A percentile compares a stretch with the other conserved stretches of the same genome.
These are phyloP conservation scores for Antrozous pallidus DNA, from an alignment of 2,797 vertebrate genomes.

Conservation along the genomic window DNA sequence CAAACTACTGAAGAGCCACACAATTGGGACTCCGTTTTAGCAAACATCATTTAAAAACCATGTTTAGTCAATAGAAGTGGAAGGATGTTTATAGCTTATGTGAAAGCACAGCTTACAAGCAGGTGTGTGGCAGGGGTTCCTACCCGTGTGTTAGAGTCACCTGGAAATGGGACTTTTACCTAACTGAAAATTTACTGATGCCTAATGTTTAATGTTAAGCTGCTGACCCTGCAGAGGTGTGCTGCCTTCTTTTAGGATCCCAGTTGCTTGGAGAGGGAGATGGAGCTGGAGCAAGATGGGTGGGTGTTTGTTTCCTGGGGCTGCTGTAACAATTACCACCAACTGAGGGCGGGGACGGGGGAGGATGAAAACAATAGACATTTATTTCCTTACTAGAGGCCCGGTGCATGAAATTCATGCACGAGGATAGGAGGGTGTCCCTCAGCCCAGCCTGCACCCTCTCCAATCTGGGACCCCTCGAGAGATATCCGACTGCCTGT, in stretches of 20 bases:
- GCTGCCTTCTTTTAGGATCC: neutral
- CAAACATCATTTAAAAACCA: neutral
- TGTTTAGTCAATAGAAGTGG: no score
- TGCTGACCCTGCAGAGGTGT: neutral
- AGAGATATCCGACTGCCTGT: no score
- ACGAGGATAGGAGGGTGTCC: no score
- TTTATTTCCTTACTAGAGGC: neutral
- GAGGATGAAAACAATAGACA: neutral
- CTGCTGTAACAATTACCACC: neutral
- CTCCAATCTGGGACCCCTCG: no score
- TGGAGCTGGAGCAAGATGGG: neutral
- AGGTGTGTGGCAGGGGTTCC: neutral
- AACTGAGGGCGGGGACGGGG: no score
- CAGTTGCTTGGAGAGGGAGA: neutral
- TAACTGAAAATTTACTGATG: neutral
- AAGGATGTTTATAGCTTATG: neutral
- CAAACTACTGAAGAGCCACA: neutral
- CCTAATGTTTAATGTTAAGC: slow-evolving; percentile 47
- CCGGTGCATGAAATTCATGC: no score
- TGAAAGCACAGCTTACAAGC: neutral
- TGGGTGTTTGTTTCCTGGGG: neutral
- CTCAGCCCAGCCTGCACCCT: no score
- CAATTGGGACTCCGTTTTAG: neutral
- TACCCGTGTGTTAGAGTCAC: neutral
- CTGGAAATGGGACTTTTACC: neutral